A percentile compares a stretch with the other conserved stretches of the same genome.
phyloP scores from a whole-genome alignment of 2,888 invertebrate genomes.

The Scaptodrosophila latifasciaeformis region DNA sequence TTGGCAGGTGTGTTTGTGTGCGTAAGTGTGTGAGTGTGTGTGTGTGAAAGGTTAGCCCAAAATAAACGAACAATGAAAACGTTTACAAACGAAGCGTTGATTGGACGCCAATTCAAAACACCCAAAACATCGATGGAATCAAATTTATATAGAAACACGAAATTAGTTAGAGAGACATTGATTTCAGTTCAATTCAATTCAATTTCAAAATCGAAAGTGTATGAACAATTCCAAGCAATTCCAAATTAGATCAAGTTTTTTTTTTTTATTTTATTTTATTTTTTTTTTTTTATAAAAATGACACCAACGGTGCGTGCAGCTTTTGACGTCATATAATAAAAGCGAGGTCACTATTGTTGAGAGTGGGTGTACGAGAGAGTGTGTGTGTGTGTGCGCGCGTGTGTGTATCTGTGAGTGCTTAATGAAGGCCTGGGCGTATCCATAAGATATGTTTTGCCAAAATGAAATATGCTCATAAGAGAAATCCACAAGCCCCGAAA shows the following conservation, averaged over 20 bases:
- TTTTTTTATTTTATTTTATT: too few relatives aligned
- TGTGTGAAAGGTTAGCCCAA: constrained; percentile 27
- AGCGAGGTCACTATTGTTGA: not conserved
- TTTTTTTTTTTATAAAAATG: too few relatives aligned
- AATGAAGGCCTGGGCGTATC: constrained; percentile 15
- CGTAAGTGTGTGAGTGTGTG: too few relatives aligned
- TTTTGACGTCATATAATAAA: constrained; percentile 23
- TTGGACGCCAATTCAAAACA: constrained; percentile 45
- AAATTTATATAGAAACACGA: constrained; percentile 4
- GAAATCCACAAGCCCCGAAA: too few relatives aligned
- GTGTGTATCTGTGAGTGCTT: constrained; percentile 12
- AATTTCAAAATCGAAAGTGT: constrained; percentile 26
- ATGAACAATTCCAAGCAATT: too few relatives aligned
- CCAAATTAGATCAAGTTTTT: constrained; percentile 51
- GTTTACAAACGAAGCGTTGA: constrained; percentile 48
- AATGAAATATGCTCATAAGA: too few relatives aligned
- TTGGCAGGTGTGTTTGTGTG: too few relatives aligned
- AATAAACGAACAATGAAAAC: constrained; percentile 16
- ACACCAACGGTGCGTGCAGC: constrained; percentile 15
- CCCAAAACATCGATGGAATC: constrained; percentile 8
- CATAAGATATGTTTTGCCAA: constrained; percentile 36
- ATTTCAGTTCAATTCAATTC: constrained; percentile 40
- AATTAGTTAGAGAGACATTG: constrained; percentile 28
- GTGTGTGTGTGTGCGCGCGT: not conserved
- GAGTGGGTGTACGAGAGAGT: not conserved